phyloP scores from a whole-genome alignment of 2,888 invertebrate genomes.

The Cheilosia scutellata region DNA sequence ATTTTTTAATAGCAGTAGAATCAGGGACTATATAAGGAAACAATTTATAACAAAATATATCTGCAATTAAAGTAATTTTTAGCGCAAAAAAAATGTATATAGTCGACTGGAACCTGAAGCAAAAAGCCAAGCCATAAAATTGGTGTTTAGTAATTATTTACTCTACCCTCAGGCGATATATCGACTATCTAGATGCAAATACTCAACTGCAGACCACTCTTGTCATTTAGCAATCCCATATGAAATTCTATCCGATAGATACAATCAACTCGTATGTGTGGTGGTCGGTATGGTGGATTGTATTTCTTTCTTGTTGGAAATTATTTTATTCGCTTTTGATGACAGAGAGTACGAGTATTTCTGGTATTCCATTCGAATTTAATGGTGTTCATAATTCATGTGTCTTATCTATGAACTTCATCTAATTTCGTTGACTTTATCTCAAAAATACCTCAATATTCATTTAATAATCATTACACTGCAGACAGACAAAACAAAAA shows the following conservation, averaged over 20 bases:
- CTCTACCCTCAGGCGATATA: constrained; percentile 48
- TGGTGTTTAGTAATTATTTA: constrained; percentile 63
- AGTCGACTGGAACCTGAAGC: not conserved
- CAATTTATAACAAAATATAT: constrained; percentile 41
- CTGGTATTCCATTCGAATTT: constrained; percentile 51
- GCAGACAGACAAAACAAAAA: not conserved
- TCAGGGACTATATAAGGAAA: constrained; percentile 19
- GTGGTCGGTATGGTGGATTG: constrained; percentile 29
- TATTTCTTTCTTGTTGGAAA: constrained; percentile 25
- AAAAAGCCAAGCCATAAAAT: constrained; percentile 23
- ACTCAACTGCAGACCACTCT: constrained; percentile 54
- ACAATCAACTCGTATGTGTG: constrained; percentile 43
- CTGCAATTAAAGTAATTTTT: constrained; percentile 36
- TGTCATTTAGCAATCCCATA: constrained; percentile 60
- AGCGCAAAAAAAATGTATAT: not conserved
- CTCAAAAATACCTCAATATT: constrained; percentile 64
- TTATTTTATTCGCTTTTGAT: constrained; percentile 25
- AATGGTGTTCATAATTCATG: constrained; percentile 69
- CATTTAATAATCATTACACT: constrained; percentile 62
- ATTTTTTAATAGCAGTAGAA: constrained; percentile 14
- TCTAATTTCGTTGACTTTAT: constrained; percentile 61
- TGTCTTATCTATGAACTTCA: constrained; percentile 66
- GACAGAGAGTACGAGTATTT: constrained; percentile 47
- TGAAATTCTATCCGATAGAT: constrained; percentile 69
- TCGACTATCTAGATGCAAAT: constrained; percentile 67